Conservation (phyloP, 2,113 vertebrate species). For the Melanotaenia duboulayi region DNA sequence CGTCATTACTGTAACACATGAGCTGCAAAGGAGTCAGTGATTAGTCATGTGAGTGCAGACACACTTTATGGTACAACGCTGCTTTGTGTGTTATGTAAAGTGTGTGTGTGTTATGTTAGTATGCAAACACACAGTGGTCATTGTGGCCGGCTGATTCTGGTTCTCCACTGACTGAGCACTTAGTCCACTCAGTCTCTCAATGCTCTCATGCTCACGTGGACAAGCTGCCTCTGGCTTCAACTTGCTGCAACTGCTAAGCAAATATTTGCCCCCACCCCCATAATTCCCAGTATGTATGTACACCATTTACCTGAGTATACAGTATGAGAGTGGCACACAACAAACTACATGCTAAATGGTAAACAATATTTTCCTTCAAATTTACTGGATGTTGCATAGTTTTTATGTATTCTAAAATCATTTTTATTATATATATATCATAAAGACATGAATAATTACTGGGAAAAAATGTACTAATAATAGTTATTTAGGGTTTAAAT, state of each 20-base stretch:
- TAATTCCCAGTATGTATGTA: no score
- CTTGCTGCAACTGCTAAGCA: conserved; percentile 19
- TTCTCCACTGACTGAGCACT: conserved; percentile 28
- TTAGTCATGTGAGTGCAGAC: background rate
- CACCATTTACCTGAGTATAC: background rate
- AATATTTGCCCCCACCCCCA: conserved; percentile 42
- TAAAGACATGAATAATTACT: no score
- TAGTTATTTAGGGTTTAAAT: background rate
- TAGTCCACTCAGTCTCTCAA: background rate
- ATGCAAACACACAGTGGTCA: conserved; percentile 63
- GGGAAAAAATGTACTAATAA: no score
- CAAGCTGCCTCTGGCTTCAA: conserved; percentile 21
- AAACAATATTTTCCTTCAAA: no score
- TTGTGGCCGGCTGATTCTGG: conserved; percentile 62
- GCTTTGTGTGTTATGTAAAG: conserved; percentile 17
- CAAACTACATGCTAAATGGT: no score
- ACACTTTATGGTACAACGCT: conserved; percentile 1
- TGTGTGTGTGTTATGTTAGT: background rate
- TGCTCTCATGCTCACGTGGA: conserved; percentile 19
- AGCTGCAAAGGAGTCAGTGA: conserved; percentile 2
- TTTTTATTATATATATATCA: no score
- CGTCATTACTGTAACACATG: background rate
- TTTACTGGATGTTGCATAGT: no score
- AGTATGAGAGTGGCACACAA: no score
- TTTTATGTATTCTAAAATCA: no score